Conservation (phyloP, 2,888 invertebrate genomes). For the Nysson spinosus region DNA sequence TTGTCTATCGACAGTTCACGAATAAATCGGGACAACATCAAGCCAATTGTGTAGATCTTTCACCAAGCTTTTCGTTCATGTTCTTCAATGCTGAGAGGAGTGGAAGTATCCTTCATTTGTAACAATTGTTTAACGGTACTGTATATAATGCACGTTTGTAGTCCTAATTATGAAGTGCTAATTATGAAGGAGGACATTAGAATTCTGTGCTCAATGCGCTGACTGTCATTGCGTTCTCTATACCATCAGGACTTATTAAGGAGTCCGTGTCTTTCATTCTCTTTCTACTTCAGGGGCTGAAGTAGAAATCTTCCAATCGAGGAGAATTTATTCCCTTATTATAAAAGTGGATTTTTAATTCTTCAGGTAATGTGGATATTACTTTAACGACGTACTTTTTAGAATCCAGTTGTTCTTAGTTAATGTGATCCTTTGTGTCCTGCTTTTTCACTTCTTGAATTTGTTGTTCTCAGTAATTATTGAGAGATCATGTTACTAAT, state of each 20-base stretch:
- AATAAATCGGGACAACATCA: constrained; percentile 53
- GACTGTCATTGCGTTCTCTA: neutral
- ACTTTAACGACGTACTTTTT: neutral
- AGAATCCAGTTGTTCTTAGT: neutral
- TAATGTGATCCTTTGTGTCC: neutral
- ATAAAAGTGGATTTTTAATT: constrained; percentile 2
- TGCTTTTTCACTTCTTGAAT: no score
- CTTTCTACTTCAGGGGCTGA: neutral
- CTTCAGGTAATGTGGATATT: neutral
- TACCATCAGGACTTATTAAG: no score
- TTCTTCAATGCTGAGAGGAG: neutral
- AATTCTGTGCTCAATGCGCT: neutral
- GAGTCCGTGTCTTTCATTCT: neutral
- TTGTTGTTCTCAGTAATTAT: no score
- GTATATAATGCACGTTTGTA: no score
- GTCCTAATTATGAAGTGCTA: no score
- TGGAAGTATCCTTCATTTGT: neutral
- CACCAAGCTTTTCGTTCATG: neutral
- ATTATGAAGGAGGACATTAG: no score
- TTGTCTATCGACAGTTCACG: constrained; percentile 42
- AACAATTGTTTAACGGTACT: no score
- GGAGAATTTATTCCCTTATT: neutral
- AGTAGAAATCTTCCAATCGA: neutral
- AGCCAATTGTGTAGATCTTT: constrained; percentile 22
- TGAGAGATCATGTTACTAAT: no score